Evolutionary conservation across 1,140 invertebrate genomes (phyloP).

Genomic region (Nasonia vitripennis): DNA sequence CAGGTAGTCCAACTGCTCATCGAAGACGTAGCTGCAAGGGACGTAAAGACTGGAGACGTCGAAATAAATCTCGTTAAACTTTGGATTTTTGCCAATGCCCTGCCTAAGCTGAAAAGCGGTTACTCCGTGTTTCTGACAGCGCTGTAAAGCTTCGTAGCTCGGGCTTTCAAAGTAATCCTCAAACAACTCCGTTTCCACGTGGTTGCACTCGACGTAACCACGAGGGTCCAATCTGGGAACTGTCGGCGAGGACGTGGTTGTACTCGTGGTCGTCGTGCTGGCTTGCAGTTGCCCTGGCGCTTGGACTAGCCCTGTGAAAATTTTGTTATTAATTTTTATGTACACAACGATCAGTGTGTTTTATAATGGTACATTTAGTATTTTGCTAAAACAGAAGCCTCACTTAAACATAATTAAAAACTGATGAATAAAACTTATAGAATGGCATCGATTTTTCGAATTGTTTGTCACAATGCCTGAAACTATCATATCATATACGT

Average conservation of each 20-base stretch:
- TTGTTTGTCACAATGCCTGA: too few relatives aligned
- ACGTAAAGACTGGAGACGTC: neutral
- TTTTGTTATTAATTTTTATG: too few relatives aligned
- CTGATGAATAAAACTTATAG: too few relatives aligned
- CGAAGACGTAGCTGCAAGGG: neutral
- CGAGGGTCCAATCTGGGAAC: neutral
- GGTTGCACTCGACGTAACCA: slow-evolving; percentile 11
- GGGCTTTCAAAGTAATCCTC: slow-evolving; percentile 18
- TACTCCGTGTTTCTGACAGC: neutral
- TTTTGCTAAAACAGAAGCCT: too few relatives aligned
- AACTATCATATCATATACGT: too few relatives aligned
- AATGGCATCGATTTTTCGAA: too few relatives aligned
- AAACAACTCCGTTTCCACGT: neutral
- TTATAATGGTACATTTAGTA: too few relatives aligned
- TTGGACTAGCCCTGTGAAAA: too few relatives aligned
- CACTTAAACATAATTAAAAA: too few relatives aligned
- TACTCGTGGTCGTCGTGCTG: neutral
- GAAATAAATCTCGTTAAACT: neutral
- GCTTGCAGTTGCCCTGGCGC: neutral
- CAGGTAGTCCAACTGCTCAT: neutral
- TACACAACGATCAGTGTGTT: too few relatives aligned
- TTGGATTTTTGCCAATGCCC: neutral
- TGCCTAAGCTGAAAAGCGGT: neutral
- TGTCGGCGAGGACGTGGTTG: neutral
- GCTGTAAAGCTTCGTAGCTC: neutral